Conservation (phyloP, 2,113 vertebrate genomes). For the Pampusana beccarii region DNA sequence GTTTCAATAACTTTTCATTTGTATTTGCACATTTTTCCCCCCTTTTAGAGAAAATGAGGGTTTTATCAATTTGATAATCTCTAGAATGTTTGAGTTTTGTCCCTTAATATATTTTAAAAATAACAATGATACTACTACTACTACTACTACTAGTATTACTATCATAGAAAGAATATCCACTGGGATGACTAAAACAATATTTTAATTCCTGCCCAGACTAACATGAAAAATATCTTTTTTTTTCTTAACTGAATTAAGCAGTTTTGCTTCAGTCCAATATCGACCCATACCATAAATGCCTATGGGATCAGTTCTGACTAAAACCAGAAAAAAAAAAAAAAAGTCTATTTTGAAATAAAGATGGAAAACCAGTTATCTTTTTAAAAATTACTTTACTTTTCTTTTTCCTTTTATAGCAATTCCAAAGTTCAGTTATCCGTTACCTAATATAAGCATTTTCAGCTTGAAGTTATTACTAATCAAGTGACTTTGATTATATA, state of each 20-base stretch:
- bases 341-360: not conserved
- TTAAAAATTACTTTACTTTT: not conserved
- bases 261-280: not conserved
- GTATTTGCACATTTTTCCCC: not conserved
- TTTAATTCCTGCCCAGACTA: not conserved
- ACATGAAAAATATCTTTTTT: not conserved
- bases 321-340: not conserved
- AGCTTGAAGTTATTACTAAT: not conserved
- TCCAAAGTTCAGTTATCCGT: not conserved
- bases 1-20: not conserved
- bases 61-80: not conserved
- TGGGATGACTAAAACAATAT: not conserved
- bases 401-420: not conserved
- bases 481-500: not conserved
- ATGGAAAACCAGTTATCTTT: not conserved
- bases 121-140: not conserved
- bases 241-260: not conserved
- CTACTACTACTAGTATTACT: too few relatives aligned
- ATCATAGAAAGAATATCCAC: not conserved
- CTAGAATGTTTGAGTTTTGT: not conserved
- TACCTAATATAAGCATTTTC: not conserved
- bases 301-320: too few relatives aligned
- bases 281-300: not conserved
- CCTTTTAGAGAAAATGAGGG: not conserved
- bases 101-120: not conserved